These are phyloP conservation scores for Sebastes paucispinis DNA, from an alignment of 2,797 vertebrate genomes.

Conservation along the genomic window DNA sequence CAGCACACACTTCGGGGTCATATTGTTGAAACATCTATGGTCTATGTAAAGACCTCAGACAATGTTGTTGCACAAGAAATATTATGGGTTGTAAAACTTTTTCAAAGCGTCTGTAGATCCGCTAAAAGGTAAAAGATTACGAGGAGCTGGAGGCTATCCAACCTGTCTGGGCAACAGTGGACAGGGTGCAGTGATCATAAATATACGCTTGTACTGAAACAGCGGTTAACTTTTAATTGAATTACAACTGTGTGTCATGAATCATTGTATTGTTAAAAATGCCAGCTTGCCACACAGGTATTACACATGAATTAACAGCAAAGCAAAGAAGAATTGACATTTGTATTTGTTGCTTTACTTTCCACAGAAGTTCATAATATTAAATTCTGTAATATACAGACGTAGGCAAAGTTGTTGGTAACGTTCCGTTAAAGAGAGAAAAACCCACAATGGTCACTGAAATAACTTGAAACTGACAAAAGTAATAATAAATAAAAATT, in stretches of 20 bases:
- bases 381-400: background rate
- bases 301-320: background rate
- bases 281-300: background rate
- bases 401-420: too few relatives aligned
- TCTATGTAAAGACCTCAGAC: background rate
- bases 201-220: background rate
- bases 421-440: too few relatives aligned
- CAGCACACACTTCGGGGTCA: background rate
- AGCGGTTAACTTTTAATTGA: conserved; percentile 27
- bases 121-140: background rate
- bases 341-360: background rate
- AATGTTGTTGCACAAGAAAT: background rate
- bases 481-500: too few relatives aligned
- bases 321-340: background rate
- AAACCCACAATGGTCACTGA: too few relatives aligned
- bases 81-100: background rate
- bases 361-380: background rate
- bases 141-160: background rate
- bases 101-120: background rate
- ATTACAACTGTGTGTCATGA: background rate
- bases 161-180: background rate
- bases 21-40: background rate
- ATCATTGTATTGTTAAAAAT: background rate
- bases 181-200: background rate
- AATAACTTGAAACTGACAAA: too few relatives aligned